Conservation (phyloP, 2,113 vertebrate species). For the Antennarius striatus region DNA sequence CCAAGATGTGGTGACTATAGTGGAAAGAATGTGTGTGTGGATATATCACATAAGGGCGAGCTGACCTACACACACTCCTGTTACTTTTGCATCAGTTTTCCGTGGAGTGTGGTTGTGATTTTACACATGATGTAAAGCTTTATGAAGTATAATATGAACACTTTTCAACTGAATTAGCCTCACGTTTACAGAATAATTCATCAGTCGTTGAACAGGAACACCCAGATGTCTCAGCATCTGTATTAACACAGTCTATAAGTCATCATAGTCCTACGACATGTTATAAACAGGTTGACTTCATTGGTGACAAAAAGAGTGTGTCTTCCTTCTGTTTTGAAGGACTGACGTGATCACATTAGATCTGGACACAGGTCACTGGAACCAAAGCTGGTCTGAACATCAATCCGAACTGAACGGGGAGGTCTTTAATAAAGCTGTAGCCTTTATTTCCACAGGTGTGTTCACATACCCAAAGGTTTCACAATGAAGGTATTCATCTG, state of each 20-base stretch:
- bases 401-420: too few species aligned
- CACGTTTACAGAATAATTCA: conserved; percentile 1
- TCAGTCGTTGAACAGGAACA: conserved; percentile 8
- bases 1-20: not conserved
- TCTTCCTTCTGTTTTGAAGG: too few species aligned
- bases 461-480: not conserved
- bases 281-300: too few species aligned
- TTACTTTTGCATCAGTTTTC: too few species aligned
- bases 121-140: not conserved
- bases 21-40: not conserved
- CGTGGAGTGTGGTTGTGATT: too few species aligned
- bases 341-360: not conserved
- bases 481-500: not conserved
- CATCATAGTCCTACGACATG: not conserved
- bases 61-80: not conserved
- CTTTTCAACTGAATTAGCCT: too few species aligned
- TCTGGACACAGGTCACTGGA: too few species aligned
- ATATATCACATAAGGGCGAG: not conserved
- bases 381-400: too few species aligned
- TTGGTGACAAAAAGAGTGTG: too few species aligned
- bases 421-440: too few species aligned
- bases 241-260: conserved; percentile 6
- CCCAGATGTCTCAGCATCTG: conserved; percentile 29
- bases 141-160: not conserved
- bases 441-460: not conserved